Evolutionary conservation across 2,888 invertebrate species (phyloP), one percentile per base, ranked within the genome.

Genomic region (Acanthoscelides obtectus): DNA sequence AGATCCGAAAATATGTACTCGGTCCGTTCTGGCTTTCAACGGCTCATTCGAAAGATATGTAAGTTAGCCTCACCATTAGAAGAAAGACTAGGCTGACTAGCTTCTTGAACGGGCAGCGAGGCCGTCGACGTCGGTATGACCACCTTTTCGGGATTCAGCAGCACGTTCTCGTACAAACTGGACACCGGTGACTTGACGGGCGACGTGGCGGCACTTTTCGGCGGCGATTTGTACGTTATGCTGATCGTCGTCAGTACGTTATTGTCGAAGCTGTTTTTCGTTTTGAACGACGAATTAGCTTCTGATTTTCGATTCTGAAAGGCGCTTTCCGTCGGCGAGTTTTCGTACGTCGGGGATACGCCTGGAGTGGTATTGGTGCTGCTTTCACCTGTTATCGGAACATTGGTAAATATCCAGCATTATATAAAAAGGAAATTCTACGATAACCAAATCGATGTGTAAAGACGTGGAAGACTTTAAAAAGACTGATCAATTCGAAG

Each of bases 221-320:
- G 88, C 0, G 92, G 92, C 2, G 91, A 91, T 80, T 91, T 87
- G 81, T 92, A 92, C 0, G 90, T 92, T 8, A 92, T 92, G 83
- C 90, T 92, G 22, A 92, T 92, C 0, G 92, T 92, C 1, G 92
- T 91, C 80, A 91, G 88, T 0, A 92, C 83, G 73, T 86, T 86
- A 72, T 86, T 85, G 74, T 80, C 83, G 0, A 69, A 75, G 20
- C 71, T 74, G 69, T 72, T 75, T 67, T 20, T 69, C 65, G 27
- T 45, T 70, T 69, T 72, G 69, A 69, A 64, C 19, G 75, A 74
- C 12, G 73, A 20, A 66, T 71, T 73, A 0, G 64, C 64, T 6
- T 75, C 77, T 22, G 68, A 76, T 63, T 75, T 72, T 27, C 17
- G 22, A 71, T 76, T 73, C 64, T 80, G 77, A 71, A 77, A 79